Evolutionary conservation across 2,113 vertebrate species (phyloP).

Genomic region (Melanerpes formicivorus): DNA sequence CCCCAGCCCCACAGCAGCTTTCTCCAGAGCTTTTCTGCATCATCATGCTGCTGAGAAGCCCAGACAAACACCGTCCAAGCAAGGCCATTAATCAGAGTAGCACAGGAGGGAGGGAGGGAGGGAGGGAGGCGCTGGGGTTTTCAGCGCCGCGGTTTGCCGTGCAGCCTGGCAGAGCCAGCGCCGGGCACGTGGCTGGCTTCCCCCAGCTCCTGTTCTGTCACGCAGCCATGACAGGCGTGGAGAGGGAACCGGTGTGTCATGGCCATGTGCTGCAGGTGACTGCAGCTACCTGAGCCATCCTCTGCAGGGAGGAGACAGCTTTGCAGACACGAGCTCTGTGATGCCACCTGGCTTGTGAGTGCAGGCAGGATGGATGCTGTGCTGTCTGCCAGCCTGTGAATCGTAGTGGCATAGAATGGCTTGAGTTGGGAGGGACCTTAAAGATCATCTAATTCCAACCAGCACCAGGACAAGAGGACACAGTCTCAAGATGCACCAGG

Average conservation of each 20-base stretch:
- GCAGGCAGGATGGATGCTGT: background rate
- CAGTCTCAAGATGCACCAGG: no score
- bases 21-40: background rate
- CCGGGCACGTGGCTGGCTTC: background rate
- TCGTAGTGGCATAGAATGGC: no score
- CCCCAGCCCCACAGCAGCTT: background rate
- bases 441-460: no score
- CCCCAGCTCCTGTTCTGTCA: background rate
- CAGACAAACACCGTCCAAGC: background rate
- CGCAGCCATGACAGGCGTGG: background rate
- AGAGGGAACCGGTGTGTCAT: background rate
- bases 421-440: no score
- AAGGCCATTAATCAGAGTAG: background rate
- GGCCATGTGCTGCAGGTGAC: background rate
- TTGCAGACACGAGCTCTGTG: background rate
- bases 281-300: background rate
- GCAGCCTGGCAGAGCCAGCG: background rate
- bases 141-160: background rate
- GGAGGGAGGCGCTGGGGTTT: background rate
- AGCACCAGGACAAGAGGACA: no score
- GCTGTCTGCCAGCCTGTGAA: background rate
- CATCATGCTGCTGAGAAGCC: background rate
- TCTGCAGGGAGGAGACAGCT: background rate
- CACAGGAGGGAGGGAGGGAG: background rate
- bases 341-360: background rate